Base-by-base conservation (phyloP, 2,113 vertebrate species). In the Hippocampus mohnikei region DNA sequence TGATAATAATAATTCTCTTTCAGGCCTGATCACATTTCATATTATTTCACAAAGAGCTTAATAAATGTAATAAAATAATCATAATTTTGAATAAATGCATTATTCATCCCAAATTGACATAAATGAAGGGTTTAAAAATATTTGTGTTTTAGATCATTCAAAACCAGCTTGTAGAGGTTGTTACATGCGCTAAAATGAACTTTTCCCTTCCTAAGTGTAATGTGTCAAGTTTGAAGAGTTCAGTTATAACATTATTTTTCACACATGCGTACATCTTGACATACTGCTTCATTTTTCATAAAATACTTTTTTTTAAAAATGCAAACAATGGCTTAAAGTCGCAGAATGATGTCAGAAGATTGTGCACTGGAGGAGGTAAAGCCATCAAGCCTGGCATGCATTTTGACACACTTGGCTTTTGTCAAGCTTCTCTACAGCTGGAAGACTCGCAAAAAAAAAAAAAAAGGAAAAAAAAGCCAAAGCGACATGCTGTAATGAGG, bases 401-500 rank as follows among this genome's bases (percentile, higher is more conserved):
- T 65, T 65, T 80, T 81, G 77, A 80, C 80, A 21, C 76, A 68
- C 63, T 80, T 69, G 68, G 71, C 82, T 85, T 79, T 74, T 85
- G 77, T 85, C 75, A 75, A 72, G 81, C 79, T 88, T 40, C 68
- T 82, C 72, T 78, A 84, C 85, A 83, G 85, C 80, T 75, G 74
- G 81, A 66, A 79, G 78, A 87, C 75, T 83, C 67, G 62, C 70
- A 46, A 65, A 65, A 65, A 65, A 23, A 63, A 61, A 61, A 61
- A 4, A 61, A 25, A 29, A 56, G 27, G 23, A 27, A 15, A 63
- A 85, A 80, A 77, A 64, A 82, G 75, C 76, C 63, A 65, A 48
- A 83, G 70, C 82, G 84, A 88, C 82, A 81, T 76, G 79, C 81
- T 41, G 74, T 86, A 87, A 88, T 88, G 82, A 89, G 83, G 80